Base-by-base conservation (phyloP, 2,113 vertebrate species). In the Todiramphus chloris region DNA sequence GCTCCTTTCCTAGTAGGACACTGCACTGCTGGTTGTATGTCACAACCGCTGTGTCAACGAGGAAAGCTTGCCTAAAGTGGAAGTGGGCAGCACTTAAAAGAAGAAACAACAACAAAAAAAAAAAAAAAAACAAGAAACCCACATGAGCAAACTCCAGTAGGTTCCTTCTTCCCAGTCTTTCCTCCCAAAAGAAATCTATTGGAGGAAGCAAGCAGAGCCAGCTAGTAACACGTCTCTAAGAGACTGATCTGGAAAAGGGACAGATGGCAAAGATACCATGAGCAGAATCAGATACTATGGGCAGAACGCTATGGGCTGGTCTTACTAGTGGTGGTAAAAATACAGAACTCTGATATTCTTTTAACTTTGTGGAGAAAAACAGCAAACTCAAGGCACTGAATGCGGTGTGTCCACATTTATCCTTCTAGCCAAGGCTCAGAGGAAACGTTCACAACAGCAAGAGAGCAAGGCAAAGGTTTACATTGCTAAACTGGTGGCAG, bases 91-190 rank as follows among this genome's bases (percentile, higher is more conserved):
- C 18, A 19, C 30, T 56, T 43, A 11, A 24, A 35, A 37, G 37
- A 37, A 37, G 37, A 37, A 37, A 37, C 37, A 37, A 37, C 37
- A 37, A 37, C 7, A 17, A 53, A 43, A 63, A 23, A 31, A 35
- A 28, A 16, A 46, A 24, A 43, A 20, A 21, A 73, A n/a, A n/a
- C n/a, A n/a, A n/a, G n/a, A n/a, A n/a, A 81, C 24, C 39, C 50
- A 18, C 1, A 11, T 60, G 85, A 89, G 66, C 43, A 66, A 77
- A 33, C 11, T 30, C 50, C 28, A 15, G 51, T 10, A 72, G 53
- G 58, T 92, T 94, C 94, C 92, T 84, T 68, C 73, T 92, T 77
- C 53, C 81, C 30, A 69, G 55, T 21, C 13, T 44, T 15, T 37
- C 5, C 58, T 81, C 79, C 74, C 1, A 0, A 77, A 80, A 81